A percentile compares a stretch with the other conserved stretches of the same genome.
phyloP scores from a whole-genome alignment of 2,888 invertebrate genomes.

The Onthophagus sagittarius region DNA sequence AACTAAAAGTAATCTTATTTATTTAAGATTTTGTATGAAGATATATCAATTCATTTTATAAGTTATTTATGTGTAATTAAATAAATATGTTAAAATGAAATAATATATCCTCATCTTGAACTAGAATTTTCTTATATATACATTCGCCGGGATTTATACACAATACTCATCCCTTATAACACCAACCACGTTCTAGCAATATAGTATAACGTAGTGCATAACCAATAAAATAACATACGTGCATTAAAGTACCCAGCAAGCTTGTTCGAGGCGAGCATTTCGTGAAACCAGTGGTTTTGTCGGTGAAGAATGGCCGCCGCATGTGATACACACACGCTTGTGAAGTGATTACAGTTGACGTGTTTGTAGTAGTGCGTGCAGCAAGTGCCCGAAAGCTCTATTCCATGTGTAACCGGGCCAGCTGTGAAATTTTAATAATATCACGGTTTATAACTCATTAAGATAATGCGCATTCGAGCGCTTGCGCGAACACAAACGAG shows the following conservation, averaged over 20 bases:
- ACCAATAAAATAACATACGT: conserved; percentile 9
- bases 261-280: background rate
- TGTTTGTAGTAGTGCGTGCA: background rate
- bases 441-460: conserved; percentile 3
- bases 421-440: conserved; percentile 13
- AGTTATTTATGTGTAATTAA: too few relatives aligned
- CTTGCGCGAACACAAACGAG: background rate
- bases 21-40: too few relatives aligned
- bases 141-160: background rate
- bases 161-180: background rate
- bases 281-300: background rate
- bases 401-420: background rate
- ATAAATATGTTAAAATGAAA: too few relatives aligned
- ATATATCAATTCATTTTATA: too few relatives aligned
- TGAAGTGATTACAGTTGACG: conserved; percentile 8
- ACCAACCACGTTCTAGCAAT: background rate
- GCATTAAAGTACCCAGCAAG: background rate
- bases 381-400: background rate
- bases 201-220: background rate
- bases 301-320: background rate
- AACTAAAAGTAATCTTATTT: too few relatives aligned
- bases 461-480: background rate
- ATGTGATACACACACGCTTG: conserved; percentile 7
- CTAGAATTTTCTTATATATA: too few relatives aligned
- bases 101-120: too few relatives aligned